These are phyloP conservation scores for Phaedon cochleariae DNA, from an alignment of 2,888 invertebrate genomes.

Conservation along the genomic window DNA sequence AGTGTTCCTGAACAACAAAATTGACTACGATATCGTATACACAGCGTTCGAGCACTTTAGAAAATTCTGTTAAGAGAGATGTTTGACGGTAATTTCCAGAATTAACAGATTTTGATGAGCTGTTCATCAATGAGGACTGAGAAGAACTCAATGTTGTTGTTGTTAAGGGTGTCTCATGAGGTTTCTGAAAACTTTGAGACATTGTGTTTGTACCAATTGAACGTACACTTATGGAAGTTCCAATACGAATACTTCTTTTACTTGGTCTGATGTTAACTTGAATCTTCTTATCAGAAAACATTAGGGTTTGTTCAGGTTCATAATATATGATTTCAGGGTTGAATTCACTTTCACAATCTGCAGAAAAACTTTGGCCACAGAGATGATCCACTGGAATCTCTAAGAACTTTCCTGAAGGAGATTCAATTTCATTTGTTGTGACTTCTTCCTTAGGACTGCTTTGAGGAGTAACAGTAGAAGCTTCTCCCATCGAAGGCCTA, in stretches of 20 bases:
- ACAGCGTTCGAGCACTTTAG: no score
- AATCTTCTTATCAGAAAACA: slow-evolving; percentile 1
- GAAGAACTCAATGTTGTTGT: background rate
- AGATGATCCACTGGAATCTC: background rate
- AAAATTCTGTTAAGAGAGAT: no score
- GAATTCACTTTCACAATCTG: background rate
- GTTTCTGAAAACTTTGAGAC: background rate
- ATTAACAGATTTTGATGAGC: background rate
- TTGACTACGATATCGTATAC: no score
- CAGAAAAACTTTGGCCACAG: background rate
- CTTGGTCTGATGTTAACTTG: background rate
- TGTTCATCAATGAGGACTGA: background rate
- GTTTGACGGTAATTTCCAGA: background rate
- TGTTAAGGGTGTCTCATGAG: background rate
- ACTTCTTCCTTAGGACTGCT: background rate
- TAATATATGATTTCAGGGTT: background rate
- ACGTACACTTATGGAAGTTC: slow-evolving; percentile 8
- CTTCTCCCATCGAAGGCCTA: no score
- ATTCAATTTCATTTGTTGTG: background rate
- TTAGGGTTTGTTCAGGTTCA: background rate
- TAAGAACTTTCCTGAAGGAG: background rate
- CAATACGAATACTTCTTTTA: background rate
- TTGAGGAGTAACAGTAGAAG: no score
- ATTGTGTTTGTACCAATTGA: background rate
- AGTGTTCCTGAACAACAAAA: no score